Base-by-base conservation (phyloP, 2,888 invertebrate genomes). In the Ophion costatus region DNA sequence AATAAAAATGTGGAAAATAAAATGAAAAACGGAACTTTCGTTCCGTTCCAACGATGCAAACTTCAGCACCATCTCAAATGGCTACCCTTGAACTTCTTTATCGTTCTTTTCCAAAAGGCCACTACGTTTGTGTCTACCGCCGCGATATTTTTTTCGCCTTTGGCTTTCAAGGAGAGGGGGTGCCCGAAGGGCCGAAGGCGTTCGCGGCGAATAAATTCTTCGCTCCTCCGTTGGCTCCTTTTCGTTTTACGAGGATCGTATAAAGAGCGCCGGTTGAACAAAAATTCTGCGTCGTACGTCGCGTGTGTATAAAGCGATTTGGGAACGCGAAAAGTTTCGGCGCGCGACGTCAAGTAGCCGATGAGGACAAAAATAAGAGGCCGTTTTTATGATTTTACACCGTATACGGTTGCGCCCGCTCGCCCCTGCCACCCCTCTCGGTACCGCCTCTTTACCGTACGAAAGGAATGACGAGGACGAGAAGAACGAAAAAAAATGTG, bases 321-420 rank as follows among this genome's bases (percentile, higher is more conserved):
- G 77, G 66, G 73, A 29, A 70, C 63, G 22, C 61, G 33, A 33
- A 71, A 61, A 56, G 17, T 78, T 29, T 45, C n/a, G 14, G 17
- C 33, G 10, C 24, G 51, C 64, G 74, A 70, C 75, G 71, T 67
- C 64, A 56, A 73, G 66, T 56, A 63, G 45, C 22, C 20, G 10
- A 59, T 22, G 33, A 10, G 63, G 20, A 70, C 51, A 78, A 74
- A 74, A 66, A 77, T 73, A 74, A 22, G 33, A 51, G 51, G 20
- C 66, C 70, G 71, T 76, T 84, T 84, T 84, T 84, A 77, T 73
- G 80, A 70, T 76, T 76, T 80, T 80, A 80, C 83, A 51, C 77
- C 80, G 45, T 84, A 80, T 84, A 80, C 80, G 74, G 84, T 84
- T 81, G 73, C 77, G 67, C 29, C 56, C 56, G 56, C 70, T 42